Base-by-base conservation (phyloP, 2,113 vertebrate genomes). In the Sphyrna mokarran region DNA sequence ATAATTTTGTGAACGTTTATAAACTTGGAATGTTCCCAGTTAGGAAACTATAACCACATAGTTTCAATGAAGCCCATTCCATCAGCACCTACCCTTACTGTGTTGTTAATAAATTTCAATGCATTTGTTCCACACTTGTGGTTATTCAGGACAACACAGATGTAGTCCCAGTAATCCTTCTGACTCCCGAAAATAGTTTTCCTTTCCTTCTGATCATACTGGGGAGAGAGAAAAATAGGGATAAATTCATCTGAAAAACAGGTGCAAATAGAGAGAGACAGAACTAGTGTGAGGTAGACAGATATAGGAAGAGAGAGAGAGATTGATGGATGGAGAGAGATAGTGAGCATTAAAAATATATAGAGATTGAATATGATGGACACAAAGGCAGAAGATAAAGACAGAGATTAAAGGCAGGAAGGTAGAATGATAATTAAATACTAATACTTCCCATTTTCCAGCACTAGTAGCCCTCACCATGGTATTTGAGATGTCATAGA, bases 131-230 rank as follows among this genome's bases (percentile, higher is more conserved):
- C 86, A 86, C 63, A 48, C 40, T 80, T 86, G 66, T 90, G 87
- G 61, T 3, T 96, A 0, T 96, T 90, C 70, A 98, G 96, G 63
- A 97, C 96, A 0, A 96, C 96, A 95, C 96, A 97, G 48, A 98
- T 95, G 96, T 98, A 98, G 96, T 98, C 98, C 98, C 98, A 98
- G 16, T 98, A 98, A 95, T 97, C 97, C 94, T 97, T 98, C 94
- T 95, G 97, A 80, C 97, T 96, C 11, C 97, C 97, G 0, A 98
- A 97, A 96, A 98, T 97, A 95, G 96, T 97, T 96, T 87, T 98
- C 96, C 97, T 98, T 95, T 98, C 97, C 96, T 97, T 98, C 96
- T 97, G 97, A 96, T 98, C 98, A 6, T 97, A 98, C 98, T 98
- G 96, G 40, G 26, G 29, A 93, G 95, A 61, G 96, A 95, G 29